Evolutionary conservation across 2,113 vertebrate species (phyloP).

Genomic region (Pteropus alecto): DNA sequence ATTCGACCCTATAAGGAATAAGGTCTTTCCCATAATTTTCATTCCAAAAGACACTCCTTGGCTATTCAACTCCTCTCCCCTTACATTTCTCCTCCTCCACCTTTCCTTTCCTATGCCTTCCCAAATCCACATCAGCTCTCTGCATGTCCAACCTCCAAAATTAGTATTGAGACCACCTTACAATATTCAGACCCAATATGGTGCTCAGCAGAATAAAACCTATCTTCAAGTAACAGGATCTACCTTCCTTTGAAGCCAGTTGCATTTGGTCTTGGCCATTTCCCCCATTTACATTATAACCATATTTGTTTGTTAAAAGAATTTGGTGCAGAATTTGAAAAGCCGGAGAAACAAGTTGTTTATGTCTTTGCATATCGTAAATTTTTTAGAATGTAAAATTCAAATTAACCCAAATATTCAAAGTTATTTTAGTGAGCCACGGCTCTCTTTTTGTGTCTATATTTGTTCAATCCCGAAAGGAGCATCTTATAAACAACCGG

Average conservation of each 20-base stretch:
- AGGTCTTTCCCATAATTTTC: neutral
- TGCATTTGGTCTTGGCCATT: neutral
- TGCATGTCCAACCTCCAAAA: neutral
- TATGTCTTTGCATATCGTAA: neutral
- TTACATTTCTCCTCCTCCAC: neutral
- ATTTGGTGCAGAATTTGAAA: slow-evolving; percentile 4
- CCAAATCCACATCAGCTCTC: neutral
- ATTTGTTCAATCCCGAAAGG: neutral
- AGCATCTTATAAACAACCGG: neutral
- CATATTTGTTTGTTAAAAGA: neutral
- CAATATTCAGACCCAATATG: neutral
- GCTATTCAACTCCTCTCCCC: neutral
- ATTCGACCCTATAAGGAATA: neutral
- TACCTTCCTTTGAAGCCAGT: neutral
- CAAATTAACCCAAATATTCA: neutral
- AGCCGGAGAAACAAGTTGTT: neutral
- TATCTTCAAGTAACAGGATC: neutral
- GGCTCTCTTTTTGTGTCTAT: neutral
- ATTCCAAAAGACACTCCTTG: neutral
- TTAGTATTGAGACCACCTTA: neutral
- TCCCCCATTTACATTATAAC: neutral
- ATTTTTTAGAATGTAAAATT: neutral
- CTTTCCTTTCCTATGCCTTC: neutral
- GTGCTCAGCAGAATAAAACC: neutral
- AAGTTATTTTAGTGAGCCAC: neutral